A percentile compares a stretch with the other conserved stretches of the same genome.
Evolutionary conservation across 2,888 invertebrate species (phyloP).

Genomic region (Rhodophaea formosa): DNA sequence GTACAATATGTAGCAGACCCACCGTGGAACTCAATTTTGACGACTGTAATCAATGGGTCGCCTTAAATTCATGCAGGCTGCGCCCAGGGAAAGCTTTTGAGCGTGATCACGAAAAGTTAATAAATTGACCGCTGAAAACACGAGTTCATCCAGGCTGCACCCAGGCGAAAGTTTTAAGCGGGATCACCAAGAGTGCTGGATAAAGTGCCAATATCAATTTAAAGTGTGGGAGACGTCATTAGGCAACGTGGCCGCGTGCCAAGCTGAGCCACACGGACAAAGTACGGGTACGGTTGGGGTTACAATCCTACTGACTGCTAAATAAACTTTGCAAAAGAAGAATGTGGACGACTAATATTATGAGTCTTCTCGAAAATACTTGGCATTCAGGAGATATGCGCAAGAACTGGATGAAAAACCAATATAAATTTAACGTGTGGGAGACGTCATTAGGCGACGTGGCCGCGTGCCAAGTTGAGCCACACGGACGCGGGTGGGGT

Average conservation of each 20-base stretch:
- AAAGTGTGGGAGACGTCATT: slow-evolving; percentile 63
- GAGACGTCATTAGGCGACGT: slow-evolving; percentile 58
- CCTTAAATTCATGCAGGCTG: slow-evolving; percentile 22
- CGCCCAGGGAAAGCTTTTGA: slow-evolving; percentile 37
- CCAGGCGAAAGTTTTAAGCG: slow-evolving; percentile 39
- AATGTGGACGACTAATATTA: background rate
- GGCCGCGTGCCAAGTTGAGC: slow-evolving; percentile 49
- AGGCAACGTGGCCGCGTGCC: slow-evolving; percentile 52
- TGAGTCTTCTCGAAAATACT: slow-evolving; percentile 32
- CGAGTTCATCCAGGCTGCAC: slow-evolving; percentile 21
- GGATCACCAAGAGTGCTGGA: slow-evolving; percentile 45
- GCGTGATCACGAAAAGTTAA: slow-evolving; percentile 46
- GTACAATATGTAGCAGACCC: slow-evolving; percentile 4
- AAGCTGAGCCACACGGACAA: slow-evolving; percentile 47
- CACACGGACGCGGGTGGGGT: slow-evolving; percentile 45
- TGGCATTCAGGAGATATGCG: slow-evolving; percentile 38
- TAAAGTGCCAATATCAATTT: slow-evolving; percentile 72
- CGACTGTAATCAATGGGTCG: no score
- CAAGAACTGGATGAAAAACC: slow-evolving; percentile 55
- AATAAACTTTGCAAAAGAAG: background rate
- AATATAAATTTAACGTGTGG: slow-evolving; percentile 69
- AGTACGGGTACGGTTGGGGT: slow-evolving; percentile 47
- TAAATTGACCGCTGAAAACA: slow-evolving; percentile 17
- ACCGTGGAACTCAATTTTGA: slow-evolving; percentile 12
- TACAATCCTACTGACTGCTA: slow-evolving; percentile 35